Percentiles rank a stretch among this genome's conserved stretches.
Conservation (phyloP, 2,113 vertebrate species). For the Leiothrix lutea region DNA sequence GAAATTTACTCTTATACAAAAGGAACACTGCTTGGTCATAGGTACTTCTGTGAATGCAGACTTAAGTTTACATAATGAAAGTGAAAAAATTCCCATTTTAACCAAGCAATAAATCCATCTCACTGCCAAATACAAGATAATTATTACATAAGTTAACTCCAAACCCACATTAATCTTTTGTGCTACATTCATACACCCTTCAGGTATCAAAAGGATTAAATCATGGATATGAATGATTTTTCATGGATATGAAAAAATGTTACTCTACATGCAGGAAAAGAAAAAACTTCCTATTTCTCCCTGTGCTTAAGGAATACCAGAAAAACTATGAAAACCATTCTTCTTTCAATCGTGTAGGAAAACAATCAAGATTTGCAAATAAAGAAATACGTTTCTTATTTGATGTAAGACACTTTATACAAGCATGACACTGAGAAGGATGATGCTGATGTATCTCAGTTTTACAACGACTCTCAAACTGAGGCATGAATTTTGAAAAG, state of each 20-base stretch:
- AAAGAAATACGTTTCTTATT: neutral
- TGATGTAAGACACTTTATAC: neutral
- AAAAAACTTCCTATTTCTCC: neutral
- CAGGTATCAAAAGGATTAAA: neutral
- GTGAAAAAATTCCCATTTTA: neutral
- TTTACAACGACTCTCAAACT: neutral
- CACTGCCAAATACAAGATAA: neutral
- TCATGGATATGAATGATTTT: neutral
- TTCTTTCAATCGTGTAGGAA: neutral
- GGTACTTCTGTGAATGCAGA: neutral
- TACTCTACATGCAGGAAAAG: neutral
- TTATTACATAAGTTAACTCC: neutral
- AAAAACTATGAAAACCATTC: neutral
- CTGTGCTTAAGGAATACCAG: neutral
- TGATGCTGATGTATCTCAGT: neutral
- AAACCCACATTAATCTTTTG: neutral
- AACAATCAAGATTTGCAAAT: neutral
- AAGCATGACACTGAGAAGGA: neutral
- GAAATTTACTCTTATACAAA: neutral
- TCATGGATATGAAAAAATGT: neutral
- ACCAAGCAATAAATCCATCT: neutral
- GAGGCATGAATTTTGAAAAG: neutral
- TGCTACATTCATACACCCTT: neutral
- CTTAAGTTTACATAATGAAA: neutral
- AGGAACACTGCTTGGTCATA: neutral